A percentile compares a stretch with the other conserved stretches of the same genome.
These are phyloP conservation scores for Drosophila chauvacae DNA, from an alignment of 1,140 invertebrate species.

Conservation along the genomic window DNA sequence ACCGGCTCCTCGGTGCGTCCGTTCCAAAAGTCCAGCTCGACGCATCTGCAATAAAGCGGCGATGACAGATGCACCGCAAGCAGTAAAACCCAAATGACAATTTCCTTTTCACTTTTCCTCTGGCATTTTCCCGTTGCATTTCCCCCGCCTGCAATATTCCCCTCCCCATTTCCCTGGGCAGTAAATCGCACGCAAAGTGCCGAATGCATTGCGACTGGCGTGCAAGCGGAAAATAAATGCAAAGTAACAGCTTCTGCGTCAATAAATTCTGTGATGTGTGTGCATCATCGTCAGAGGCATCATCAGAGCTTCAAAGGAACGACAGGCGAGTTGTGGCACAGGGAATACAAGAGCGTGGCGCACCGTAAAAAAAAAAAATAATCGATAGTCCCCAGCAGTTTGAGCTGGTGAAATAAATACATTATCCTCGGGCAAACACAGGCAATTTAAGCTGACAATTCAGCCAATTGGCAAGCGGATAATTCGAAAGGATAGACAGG, in stretches of 20 bases:
- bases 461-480: conserved; percentile 1
- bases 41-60: conserved; percentile 87
- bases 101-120: conserved; percentile 25
- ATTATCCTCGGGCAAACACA: background rate
- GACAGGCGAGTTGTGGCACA: background rate
- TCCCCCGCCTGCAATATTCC: background rate
- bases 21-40: conserved; percentile 99
- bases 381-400: background rate
- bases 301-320: conserved; percentile 5
- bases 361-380: background rate
- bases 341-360: background rate
- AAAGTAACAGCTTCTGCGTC: conserved; percentile 60
- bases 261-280: conserved; percentile 74
- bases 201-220: conserved; percentile 33
- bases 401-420: conserved; percentile 7
- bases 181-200: conserved; percentile 39
- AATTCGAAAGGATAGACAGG: background rate
- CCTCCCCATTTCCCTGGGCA: background rate
- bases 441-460: conserved; percentile 3
- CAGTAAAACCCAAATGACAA: conserved; percentile 50
- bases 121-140: conserved; percentile 8
- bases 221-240: conserved; percentile 43
- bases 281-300: conserved; percentile 36
- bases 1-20: conserved; percentile 96
- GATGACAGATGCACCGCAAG: conserved; percentile 4